Conservation (phyloP, 2,797 vertebrate species). For the Myoxocephalus aenaeus region DNA sequence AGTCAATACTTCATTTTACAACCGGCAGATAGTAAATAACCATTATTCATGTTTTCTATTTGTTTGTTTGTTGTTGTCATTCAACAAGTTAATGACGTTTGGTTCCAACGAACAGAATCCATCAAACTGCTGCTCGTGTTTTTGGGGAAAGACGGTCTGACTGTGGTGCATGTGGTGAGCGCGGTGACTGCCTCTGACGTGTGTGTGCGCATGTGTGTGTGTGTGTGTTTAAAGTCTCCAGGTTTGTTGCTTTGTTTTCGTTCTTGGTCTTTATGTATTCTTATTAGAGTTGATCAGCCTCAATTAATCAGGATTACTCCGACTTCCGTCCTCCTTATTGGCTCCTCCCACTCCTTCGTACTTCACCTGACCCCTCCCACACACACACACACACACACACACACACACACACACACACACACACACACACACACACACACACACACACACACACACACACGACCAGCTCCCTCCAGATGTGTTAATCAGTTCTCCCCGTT, state of each 20-base stretch:
- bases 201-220: too few species aligned
- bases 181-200: too few species aligned
- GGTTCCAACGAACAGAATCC: neutral
- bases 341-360: conserved; percentile 15
- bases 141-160: too few species aligned
- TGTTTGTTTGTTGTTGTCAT: neutral
- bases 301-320: conserved; percentile 44
- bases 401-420: too few species aligned
- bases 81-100: conserved; percentile 8
- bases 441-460: too few species aligned
- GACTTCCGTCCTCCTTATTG: conserved; percentile 28
- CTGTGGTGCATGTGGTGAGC: too few species aligned
- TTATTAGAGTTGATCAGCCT: conserved; percentile 35
- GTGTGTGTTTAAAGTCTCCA: conserved; percentile 18
- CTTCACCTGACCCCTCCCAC: conserved; percentile 12
- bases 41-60: neutral
- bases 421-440: too few species aligned
- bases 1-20: conserved; percentile 6
- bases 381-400: too few species aligned
- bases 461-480: conserved; percentile 88
- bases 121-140: too few species aligned
- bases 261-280: conserved; percentile 28
- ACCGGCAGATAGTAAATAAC: neutral
- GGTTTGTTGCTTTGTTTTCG: conserved; percentile 41
- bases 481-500: conserved; percentile 95